These are phyloP conservation scores for Limenitis camilla DNA, from an alignment of 2,888 invertebrate genomes.

Conservation along the genomic window DNA sequence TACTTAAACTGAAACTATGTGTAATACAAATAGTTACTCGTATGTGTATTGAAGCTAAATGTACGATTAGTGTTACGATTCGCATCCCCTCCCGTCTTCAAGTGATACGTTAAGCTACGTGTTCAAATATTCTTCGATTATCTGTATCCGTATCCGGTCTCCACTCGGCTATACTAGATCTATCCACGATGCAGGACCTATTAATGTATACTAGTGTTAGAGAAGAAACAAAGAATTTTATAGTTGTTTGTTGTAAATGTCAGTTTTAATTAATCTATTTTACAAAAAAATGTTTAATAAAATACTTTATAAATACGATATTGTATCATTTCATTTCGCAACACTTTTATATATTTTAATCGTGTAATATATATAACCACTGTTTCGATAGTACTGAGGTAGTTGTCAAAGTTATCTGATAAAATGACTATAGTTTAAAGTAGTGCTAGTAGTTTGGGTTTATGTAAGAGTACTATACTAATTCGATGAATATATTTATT, in stretches of 20 bases:
- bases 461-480: no score
- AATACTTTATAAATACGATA: constrained; percentile 64
- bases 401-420: no score
- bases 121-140: constrained; percentile 47
- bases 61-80: constrained; percentile 32
- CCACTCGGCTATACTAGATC: constrained; percentile 11
- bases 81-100: constrained; percentile 48
- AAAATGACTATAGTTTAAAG: no score
- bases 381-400: no score
- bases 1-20: no score
- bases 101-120: constrained; percentile 60
- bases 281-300: constrained; percentile 74
- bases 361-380: no score
- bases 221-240: constrained; percentile 68
- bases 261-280: constrained; percentile 73
- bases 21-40: constrained; percentile 31
- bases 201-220: constrained; percentile 60
- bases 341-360: no score
- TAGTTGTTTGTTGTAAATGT: constrained; percentile 74
- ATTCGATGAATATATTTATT: no score
- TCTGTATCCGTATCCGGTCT: constrained; percentile 10
- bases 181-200: constrained; percentile 36
- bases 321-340: constrained; percentile 32
- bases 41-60: constrained; percentile 44
- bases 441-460: no score